Evolutionary conservation across 2,797 vertebrate species (phyloP).

Genomic region (Xenentodon cancila): DNA sequence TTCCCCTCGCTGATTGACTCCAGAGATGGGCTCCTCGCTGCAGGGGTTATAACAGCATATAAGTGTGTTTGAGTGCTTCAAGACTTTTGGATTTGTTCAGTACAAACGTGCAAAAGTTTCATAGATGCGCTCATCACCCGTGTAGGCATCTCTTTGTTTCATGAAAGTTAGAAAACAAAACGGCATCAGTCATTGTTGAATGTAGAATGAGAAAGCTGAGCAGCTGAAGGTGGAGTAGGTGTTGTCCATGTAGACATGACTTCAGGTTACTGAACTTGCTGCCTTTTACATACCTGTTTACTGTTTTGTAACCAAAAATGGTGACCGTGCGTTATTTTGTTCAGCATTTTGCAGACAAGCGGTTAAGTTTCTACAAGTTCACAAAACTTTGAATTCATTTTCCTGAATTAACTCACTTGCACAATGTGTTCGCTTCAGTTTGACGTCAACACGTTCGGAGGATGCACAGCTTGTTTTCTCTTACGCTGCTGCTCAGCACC

Average conservation of each 20-base stretch:
- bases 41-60: constrained; percentile 14
- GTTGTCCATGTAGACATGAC: too few relatives aligned
- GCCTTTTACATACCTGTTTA: too few relatives aligned
- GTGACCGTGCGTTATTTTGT: too few relatives aligned
- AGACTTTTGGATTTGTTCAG: neutral
- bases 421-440: too few relatives aligned
- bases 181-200: neutral
- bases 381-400: too few relatives aligned
- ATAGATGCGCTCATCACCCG: neutral
- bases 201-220: too few relatives aligned
- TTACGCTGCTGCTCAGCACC: neutral
- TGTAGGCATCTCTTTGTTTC: neutral
- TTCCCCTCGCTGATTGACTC: constrained; percentile 71
- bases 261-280: too few relatives aligned
- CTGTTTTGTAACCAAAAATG: too few relatives aligned
- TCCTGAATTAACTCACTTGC: too few relatives aligned
- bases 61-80: constrained; percentile 19
- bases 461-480: neutral
- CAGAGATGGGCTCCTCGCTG: constrained; percentile 55
- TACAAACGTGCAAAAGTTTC: neutral
- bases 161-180: neutral
- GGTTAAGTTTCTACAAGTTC: too few relatives aligned
- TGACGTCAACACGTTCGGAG: neutral
- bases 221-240: too few relatives aligned
- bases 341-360: too few relatives aligned